Conservation (phyloP, 2,113 vertebrate species). For the Engystomops pustulosus region DNA sequence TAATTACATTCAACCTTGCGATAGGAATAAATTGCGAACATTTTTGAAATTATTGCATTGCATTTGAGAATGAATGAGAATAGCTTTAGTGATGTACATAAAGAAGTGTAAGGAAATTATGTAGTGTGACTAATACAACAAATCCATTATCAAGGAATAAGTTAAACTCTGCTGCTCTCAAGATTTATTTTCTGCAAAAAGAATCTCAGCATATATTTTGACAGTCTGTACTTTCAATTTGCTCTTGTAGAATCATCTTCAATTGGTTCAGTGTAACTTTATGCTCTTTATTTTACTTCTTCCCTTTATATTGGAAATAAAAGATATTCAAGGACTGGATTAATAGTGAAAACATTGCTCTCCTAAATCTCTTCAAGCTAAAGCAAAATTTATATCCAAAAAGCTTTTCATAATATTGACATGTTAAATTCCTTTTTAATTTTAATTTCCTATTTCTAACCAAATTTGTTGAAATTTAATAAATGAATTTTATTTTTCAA, state of each 20-base stretch:
- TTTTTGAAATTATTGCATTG: conserved; percentile 42
- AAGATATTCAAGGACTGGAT: background rate
- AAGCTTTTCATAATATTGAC: background rate
- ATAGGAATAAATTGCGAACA: conserved; percentile 28
- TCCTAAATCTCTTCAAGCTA: background rate
- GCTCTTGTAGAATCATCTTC: conserved; percentile 2
- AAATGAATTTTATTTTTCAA: no score
- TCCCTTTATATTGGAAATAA: background rate
- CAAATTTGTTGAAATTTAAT: no score
- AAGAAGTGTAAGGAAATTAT: conserved; percentile 45
- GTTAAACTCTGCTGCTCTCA: conserved; percentile 21
- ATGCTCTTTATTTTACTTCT: background rate
- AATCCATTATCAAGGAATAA: conserved; percentile 51
- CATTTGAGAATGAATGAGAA: conserved; percentile 45
- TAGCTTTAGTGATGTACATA: conserved; percentile 18
- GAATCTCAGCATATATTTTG: conserved; percentile 29
- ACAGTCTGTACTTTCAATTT: conserved; percentile 30
- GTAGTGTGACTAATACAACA: conserved; percentile 56
- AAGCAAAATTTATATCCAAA: background rate
- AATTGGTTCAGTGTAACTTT: conserved; percentile 11
- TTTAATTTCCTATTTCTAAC: no score
- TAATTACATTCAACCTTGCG: conserved; percentile 23
- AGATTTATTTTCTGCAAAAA: conserved; percentile 33
- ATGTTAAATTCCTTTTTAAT: no score
- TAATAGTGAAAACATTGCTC: conserved; percentile 10